Percentiles rank a stretch among this genome's conserved stretches.
These are phyloP conservation scores for Aspidapion aeneum DNA, from an alignment of 2,888 invertebrate genomes.

Conservation along the genomic window DNA sequence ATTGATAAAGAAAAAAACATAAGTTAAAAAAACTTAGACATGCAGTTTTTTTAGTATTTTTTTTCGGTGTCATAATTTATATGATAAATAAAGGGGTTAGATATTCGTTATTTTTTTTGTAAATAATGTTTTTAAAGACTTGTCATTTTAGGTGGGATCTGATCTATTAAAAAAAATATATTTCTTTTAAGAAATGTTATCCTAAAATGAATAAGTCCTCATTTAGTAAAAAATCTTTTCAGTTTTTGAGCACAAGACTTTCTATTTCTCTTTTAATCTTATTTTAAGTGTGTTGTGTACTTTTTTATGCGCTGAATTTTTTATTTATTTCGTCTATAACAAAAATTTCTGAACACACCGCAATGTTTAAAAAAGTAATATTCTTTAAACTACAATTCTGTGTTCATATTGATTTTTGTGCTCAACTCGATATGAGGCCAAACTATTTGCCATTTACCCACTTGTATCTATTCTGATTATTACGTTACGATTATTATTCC, in stretches of 20 bases:
- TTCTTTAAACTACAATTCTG: slow-evolving; percentile 17
- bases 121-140: neutral
- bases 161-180: no score
- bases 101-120: neutral
- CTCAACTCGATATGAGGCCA: slow-evolving; percentile 38
- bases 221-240: no score
- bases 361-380: slow-evolving; percentile 9
- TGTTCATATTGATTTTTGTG: slow-evolving; percentile 31
- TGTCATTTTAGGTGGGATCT: neutral
- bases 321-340: slow-evolving; percentile 11
- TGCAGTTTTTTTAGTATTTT: neutral
- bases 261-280: neutral
- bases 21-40: neutral
- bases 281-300: neutral
- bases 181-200: neutral
- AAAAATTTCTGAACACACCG: slow-evolving; percentile 14
- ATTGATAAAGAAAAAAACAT: neutral
- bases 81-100: no score
- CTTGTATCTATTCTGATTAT: neutral
- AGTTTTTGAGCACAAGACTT: no score
- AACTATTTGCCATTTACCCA: slow-evolving; percentile 37
- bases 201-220: neutral
- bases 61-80: neutral
- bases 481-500: neutral
- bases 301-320: neutral